phyloP scores from a whole-genome alignment of 2,888 invertebrate genomes.

The Diarsia dahlii region DNA sequence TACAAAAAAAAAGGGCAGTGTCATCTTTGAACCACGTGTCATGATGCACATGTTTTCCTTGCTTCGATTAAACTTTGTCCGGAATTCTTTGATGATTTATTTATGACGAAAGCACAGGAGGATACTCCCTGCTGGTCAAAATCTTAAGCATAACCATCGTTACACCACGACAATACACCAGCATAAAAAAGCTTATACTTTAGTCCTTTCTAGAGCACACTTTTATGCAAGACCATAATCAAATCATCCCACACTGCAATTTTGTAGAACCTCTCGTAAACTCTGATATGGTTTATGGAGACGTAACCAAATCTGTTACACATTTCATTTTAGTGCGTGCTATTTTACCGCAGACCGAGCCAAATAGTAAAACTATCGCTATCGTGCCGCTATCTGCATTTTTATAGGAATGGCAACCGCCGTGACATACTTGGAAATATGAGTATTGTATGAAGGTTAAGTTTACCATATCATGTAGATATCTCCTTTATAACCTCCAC shows the following conservation, averaged over 20 bases:
- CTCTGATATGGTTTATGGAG: conserved; percentile 2
- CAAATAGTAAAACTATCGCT: background rate
- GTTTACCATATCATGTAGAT: background rate
- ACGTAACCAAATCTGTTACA: background rate
- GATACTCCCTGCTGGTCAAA: background rate
- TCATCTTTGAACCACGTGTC: too few species aligned
- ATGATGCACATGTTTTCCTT: too few species aligned
- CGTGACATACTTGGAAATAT: background rate
- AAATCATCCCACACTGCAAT: background rate
- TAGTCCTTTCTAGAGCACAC: background rate
- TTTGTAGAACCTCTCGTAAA: background rate
- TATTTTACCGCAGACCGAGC: background rate
- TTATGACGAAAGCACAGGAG: background rate
- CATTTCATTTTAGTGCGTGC: conserved; percentile 4
- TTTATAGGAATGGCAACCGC: background rate
- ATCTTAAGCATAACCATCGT: too few species aligned
- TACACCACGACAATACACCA: too few species aligned
- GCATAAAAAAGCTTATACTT: background rate
- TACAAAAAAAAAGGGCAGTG: too few species aligned
- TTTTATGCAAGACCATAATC: background rate
- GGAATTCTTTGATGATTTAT: background rate
- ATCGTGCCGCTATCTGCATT: background rate
- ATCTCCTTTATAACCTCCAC: background rate
- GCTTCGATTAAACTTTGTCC: too few species aligned
- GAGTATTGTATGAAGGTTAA: too few species aligned